Evolutionary conservation across 2,797 vertebrate species (phyloP), one percentile per base, ranked within the genome.

Genomic region (Acanthurus tractus): DNA sequence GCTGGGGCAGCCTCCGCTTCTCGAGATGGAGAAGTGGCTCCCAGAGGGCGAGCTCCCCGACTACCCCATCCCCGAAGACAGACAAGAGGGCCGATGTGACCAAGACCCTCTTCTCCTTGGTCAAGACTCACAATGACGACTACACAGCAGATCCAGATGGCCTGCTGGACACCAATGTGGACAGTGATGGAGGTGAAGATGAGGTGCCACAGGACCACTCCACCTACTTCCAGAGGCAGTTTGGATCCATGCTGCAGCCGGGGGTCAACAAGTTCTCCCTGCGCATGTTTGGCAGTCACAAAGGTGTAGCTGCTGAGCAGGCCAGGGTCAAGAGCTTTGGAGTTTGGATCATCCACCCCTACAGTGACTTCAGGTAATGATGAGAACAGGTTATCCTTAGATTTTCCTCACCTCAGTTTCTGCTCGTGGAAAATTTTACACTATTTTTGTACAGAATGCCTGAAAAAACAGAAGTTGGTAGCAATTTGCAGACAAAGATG

Each of bases 181-280:
- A 92, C 6, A 70, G 15, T 0, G 85, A 86, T 22, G 88, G 8
- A 6, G 90, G 55, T 1, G 5, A 18, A 0, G 88, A 93, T 1
- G 93, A 93, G 3, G 8, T 48, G 0, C 40, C 64, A 18, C 75
- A 71, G 17, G 87, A 91, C 62, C 86, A 77, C 46, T 82, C 90
- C 72, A 94, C 83, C 56, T 96, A 89, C 89, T 95, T 97, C 87
- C 95, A 96, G 83, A 95, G 91, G 87, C 95, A 96, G 86, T 91
- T 99, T 20, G 93, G 96, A 48, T 91, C 96, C 65, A 76, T 99
- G 89, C 95, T 99, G 48, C 97, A 97, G 92, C 98, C 98, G 0
- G 96, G 96, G 63, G 95, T 99, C 92, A 99, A 99, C 94, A 99
- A 99, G 93, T 99, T 99, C 93, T 99, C 98, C 58, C 92, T 99